Base-by-base conservation (phyloP, 2,888 invertebrate genomes). In the Heliothis peltigera region DNA sequence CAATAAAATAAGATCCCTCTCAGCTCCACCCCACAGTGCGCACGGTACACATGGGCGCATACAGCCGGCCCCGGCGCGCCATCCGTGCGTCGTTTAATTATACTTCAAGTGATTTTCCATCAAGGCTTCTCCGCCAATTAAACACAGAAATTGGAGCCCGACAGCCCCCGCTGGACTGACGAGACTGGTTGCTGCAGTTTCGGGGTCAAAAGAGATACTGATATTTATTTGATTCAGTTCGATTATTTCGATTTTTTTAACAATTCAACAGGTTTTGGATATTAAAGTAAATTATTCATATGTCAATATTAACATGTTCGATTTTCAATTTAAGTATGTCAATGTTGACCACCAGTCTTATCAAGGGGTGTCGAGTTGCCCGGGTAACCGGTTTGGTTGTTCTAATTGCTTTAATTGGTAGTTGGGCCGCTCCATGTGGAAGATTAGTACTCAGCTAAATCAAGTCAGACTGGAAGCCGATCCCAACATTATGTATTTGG, bases 41-140 rank as follows among this genome's bases (percentile, higher is more conserved):
- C 54, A 42, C 52, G 25, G 46, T 18, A 56, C 17, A 28, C 32
- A 25, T 49, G 19, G 18, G 44, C 56, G 46, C 32, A 53, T 32
- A 39, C 55, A 39, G 15, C 39, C 52, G 49, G 32, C 42, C 43
- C 62, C n/a, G 49, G 43, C 19, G 39, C 53, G 59, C 39, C 51
- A 21, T 19, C 66, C 65, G 74, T 70, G 75, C 79, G 64, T 75
- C 83, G 85, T 83, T 86, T 89, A 89, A 89, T 89, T 88, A 88
- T 86, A 78, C 79, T 79, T 83, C 84, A 84, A 87, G 85, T 87
- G 88, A 89, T 86, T 88, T 84, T 47, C 80, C 80, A 82, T 84
- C 86, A 83, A 81, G 81, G 84, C 78, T 73, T 74, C 81, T 71
- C 74, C 77, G 75, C 83, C 76, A 86, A 87, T 89, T 87, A 87